A percentile compares a stretch with the other conserved stretches of the same genome.
phyloP scores from a whole-genome alignment of 2,888 invertebrate species.

The Corbicula japonica region DNA sequence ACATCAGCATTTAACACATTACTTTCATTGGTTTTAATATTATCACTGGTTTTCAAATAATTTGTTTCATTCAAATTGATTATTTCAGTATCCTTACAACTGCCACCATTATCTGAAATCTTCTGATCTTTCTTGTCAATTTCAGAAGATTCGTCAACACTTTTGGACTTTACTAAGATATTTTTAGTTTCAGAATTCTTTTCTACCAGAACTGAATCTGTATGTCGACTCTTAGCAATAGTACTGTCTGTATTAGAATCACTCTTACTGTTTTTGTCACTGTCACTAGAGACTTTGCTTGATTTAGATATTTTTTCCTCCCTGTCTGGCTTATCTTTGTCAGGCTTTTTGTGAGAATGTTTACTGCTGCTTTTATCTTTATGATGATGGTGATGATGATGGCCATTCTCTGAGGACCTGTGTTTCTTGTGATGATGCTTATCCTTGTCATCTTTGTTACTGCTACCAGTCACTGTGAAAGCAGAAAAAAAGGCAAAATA shows the following conservation, averaged over 20 bases:
- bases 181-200: too few species aligned
- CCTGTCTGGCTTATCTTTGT: conserved; percentile 12
- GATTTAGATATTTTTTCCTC: conserved; percentile 7
- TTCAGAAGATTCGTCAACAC: neutral
- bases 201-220: too few species aligned
- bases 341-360: conserved; percentile 23
- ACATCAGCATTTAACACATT: conserved; percentile 3
- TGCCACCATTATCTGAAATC: too few species aligned
- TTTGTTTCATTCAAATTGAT: too few species aligned
- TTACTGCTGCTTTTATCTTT: conserved; percentile 61
- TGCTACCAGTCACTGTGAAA: too few species aligned
- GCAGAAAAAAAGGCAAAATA: too few species aligned
- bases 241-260: too few species aligned
- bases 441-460: conserved; percentile 1
- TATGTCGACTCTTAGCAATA: too few species aligned
- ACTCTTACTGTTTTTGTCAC: conserved; percentile 1
- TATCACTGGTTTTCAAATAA: too few species aligned
- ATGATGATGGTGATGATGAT: conserved; percentile 65
- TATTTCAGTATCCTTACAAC: too few species aligned
- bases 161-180: too few species aligned
- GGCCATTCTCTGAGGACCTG: conserved; percentile 50
- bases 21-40: neutral
- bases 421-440: conserved; percentile 56
- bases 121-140: neutral
- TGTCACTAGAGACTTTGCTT: conserved; percentile 6